Percentiles rank a stretch among this genome's conserved stretches.
These are phyloP conservation scores for Synergus umbraculus DNA, from an alignment of 2,888 invertebrate species.

Conservation along the genomic window DNA sequence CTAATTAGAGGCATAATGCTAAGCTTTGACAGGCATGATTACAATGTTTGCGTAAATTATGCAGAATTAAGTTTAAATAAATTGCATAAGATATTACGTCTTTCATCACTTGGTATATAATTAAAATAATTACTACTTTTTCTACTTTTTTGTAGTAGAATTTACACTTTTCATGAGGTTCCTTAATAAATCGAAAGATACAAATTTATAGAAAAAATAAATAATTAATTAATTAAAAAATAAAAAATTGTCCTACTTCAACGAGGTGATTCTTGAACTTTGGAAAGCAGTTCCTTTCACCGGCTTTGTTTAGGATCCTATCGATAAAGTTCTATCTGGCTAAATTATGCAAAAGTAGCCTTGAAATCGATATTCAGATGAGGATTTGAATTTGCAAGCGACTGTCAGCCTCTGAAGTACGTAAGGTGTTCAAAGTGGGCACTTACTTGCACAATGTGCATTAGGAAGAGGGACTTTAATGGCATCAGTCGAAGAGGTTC, in stretches of 20 bases:
- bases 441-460: constrained; percentile 31
- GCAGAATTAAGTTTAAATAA: not conserved
- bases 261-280: not conserved
- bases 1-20: constrained; percentile 28
- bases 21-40: constrained; percentile 4
- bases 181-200: not conserved
- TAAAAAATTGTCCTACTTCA: not conserved
- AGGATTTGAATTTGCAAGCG: constrained; percentile 7
- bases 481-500: constrained; percentile 19
- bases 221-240: too few relatives aligned
- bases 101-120: too few relatives aligned
- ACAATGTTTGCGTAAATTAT: not conserved
- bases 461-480: constrained; percentile 34
- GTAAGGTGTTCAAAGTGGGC: constrained; percentile 27
- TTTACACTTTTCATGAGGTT: not conserved
- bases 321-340: not conserved
- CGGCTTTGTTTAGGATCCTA: not conserved
- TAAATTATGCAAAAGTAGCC: not conserved
- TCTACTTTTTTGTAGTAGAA: not conserved
- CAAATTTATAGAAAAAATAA: not conserved
- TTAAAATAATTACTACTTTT: too few relatives aligned
- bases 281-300: not conserved
- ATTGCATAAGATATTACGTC: too few relatives aligned
- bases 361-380: constrained; percentile 22
- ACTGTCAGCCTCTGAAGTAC: not conserved